A percentile compares a stretch with the other conserved stretches of the same genome.
phyloP scores from a whole-genome alignment of 1,140 invertebrate genomes.

The Drosophila funebris region DNA sequence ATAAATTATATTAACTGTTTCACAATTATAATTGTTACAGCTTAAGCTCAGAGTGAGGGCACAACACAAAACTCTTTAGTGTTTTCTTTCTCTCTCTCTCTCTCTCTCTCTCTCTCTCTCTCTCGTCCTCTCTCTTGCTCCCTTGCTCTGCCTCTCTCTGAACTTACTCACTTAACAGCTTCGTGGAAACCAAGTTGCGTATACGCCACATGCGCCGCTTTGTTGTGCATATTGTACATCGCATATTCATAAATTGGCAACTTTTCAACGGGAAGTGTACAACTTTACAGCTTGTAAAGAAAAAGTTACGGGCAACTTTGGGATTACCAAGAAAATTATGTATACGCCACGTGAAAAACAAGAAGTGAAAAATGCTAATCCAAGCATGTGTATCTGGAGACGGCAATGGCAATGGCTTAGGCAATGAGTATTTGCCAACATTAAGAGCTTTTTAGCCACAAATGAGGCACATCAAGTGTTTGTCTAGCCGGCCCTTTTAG shows the following conservation, averaged over 20 bases:
- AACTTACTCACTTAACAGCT: conserved; percentile 9
- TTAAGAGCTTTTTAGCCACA: conserved; percentile 30
- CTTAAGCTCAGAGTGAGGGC: not conserved
- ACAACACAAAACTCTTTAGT: too few species aligned
- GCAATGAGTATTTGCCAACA: too few species aligned
- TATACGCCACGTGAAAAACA: conserved; percentile 8
- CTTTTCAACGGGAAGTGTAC: conserved; percentile 25
- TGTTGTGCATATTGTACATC: conserved; percentile 18
- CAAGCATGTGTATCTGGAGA: not conserved
- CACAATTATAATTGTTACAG: too few species aligned
- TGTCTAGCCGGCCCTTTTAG: conserved; percentile 28
- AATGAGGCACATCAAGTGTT: conserved; percentile 39
- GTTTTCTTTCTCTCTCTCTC: not conserved
- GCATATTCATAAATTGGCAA: conserved; percentile 35
- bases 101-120: too few species aligned
- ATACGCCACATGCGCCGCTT: conserved; percentile 43
- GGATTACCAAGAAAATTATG: conserved; percentile 11
- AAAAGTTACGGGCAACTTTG: conserved; percentile 27
- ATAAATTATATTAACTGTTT: not conserved
- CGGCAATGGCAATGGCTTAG: conserved; percentile 15
- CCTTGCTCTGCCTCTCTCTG: too few species aligned
- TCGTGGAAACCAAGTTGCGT: conserved; percentile 22
- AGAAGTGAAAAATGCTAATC: conserved; percentile 11
- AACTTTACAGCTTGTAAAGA: conserved; percentile 27
- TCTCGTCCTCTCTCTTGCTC: not conserved